These are phyloP conservation scores for Peucedramus taeniatus DNA, from an alignment of 2,113 vertebrate species.

Conservation along the genomic window DNA sequence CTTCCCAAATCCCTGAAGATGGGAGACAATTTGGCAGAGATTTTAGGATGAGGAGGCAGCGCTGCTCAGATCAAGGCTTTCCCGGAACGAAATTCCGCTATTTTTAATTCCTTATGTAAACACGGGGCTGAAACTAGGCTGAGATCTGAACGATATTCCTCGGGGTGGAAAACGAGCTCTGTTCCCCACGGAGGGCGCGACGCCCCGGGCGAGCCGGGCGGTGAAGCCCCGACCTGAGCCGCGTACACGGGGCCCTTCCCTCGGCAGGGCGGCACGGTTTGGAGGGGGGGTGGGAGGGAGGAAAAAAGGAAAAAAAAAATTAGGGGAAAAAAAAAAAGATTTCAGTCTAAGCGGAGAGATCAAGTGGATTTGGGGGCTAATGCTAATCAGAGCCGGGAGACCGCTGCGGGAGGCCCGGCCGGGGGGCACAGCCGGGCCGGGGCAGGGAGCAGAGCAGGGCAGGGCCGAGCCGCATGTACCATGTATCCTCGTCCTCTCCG, in stretches of 20 bases:
- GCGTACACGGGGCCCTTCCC: neutral
- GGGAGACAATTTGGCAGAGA: neutral
- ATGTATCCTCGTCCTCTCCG: constrained; percentile 83
- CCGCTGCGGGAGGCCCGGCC: neutral
- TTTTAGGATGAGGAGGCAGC: neutral
- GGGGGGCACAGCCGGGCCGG: neutral
- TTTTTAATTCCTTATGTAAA: constrained; percentile 53
- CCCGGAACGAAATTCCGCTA: neutral
- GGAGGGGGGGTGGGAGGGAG: fast-evolving
- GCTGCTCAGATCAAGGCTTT: neutral
- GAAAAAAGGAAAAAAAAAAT: too few relatives aligned
- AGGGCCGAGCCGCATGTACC: constrained; percentile 66
- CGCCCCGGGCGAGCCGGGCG: neutral
- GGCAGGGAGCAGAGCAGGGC: neutral
- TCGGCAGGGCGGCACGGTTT: neutral
- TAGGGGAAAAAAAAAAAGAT: neutral
- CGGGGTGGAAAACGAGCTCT: neutral
- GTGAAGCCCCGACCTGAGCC: neutral
- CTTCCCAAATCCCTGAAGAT: neutral
- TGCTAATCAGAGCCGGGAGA: neutral
- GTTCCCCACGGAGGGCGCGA: neutral
- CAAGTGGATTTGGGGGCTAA: neutral
- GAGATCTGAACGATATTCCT: neutral
- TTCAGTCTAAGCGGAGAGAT: neutral
- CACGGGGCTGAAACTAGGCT: neutral